Conservation (phyloP, 2,888 invertebrate species). For the Oithona nana region DNA sequence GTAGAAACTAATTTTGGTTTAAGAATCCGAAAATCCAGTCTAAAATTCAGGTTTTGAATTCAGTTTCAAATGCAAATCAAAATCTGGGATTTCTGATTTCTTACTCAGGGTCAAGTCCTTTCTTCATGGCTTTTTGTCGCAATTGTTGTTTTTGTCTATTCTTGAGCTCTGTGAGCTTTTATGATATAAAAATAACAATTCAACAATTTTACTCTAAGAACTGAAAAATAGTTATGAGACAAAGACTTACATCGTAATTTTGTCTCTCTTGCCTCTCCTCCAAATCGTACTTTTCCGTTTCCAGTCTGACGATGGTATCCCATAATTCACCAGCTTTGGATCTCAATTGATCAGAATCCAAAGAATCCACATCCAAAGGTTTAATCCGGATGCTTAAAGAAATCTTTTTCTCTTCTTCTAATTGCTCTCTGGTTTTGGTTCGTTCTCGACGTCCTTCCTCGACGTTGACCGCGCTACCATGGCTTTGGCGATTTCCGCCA, state of each 20-base stretch:
- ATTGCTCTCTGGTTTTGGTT: constrained; percentile 97
- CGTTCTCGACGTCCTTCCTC: constrained; percentile 84
- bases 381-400: constrained; percentile 87
- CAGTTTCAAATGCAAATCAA: no score
- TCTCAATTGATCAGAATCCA: constrained; percentile 49
- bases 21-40: no score
- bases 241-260: constrained; percentile 77
- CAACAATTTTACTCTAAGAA: no score
- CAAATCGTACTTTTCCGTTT: constrained; percentile 95
- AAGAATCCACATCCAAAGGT: constrained; percentile 58
- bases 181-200: no score
- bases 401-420: constrained; percentile 96
- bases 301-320: constrained; percentile 81
- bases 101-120: constrained; percentile 77
- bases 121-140: constrained; percentile 90
- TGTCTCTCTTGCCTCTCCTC: constrained; percentile 96
- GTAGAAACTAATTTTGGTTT: no score
- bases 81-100: no score
- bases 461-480: constrained; percentile 36
- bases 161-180: constrained; percentile 91
- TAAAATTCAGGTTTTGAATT: no score
- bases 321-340: constrained; percentile 77
- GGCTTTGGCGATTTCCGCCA: not conserved
- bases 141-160: constrained; percentile 96
- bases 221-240: no score